These are phyloP conservation scores for Enteromius argenteus DNA, from an alignment of 2,797 vertebrate genomes.

Conservation along the genomic window DNA sequence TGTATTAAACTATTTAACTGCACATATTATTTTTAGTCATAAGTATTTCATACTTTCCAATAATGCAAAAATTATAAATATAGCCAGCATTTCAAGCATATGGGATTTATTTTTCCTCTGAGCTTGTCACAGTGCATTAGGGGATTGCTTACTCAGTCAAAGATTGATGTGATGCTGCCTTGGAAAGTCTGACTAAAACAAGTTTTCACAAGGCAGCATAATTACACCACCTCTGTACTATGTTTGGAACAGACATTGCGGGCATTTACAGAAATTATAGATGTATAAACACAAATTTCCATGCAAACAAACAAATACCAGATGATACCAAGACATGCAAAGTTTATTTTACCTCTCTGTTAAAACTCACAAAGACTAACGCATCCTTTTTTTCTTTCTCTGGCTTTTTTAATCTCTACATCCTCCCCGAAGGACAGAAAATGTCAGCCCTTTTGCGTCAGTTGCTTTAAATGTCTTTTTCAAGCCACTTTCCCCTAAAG, in stretches of 20 bases:
- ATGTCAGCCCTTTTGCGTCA: constrained; percentile 51
- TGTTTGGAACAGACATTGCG: background rate
- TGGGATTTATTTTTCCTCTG: background rate
- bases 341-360: constrained; percentile 17
- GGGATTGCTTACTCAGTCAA: background rate
- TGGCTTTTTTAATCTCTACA: constrained; percentile 44
- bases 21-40: background rate
- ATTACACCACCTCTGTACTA: background rate
- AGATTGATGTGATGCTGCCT: background rate
- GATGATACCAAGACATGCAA: background rate
- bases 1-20: background rate
- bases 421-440: constrained; percentile 40
- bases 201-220: no score
- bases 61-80: background rate
- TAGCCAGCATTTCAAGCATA: background rate
- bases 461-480: constrained; percentile 53
- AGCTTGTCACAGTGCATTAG: background rate
- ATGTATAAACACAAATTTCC: background rate
- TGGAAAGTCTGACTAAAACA: background rate
- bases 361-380: constrained; percentile 22
- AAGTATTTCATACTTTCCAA: background rate
- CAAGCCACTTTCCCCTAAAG: constrained; percentile 39
- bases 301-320: background rate
- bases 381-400: background rate
- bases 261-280: background rate